Evolutionary conservation across 2,888 invertebrate species (phyloP), one percentile per base, ranked within the genome.

Genomic region (Hydrotaea diabolus): DNA sequence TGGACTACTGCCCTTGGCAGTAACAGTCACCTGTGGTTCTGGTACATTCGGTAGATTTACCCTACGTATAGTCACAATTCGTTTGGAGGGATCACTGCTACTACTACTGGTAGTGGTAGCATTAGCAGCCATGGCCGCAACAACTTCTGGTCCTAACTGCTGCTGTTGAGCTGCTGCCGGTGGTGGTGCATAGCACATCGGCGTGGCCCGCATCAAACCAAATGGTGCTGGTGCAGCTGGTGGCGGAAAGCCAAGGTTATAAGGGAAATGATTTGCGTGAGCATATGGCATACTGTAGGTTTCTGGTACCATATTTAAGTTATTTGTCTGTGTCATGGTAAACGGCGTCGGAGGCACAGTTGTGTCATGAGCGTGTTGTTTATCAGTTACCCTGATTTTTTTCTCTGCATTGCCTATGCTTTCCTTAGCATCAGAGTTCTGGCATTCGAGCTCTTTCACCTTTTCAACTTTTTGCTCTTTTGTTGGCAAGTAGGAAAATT

Each of bases 21-120:
- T 96, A 71, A 96, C 96, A 0, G 96, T 96, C 0, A 96, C 96
- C 26, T 95, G 95, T 11, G 96, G 95, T 87, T 95, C 95, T 15
- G 91, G 89, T 0, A 94, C 93, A 88, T 94, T 94, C 8, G 95
- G 94, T 86, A 95, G 94, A 91, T 95, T 94, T 1, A 96, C 94
- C 71, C 96, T 92, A 82, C 95, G 94, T 82, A 96, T 96, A 7
- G 96, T 96, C 1, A 96, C 96, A 93, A 95, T 95, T 82, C 92
- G 90, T 82, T 93, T 92, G n/a, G 92, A 90, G 77, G 92, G 91
- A 88, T 93, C 93, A 75, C 87, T 87, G 80, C 88, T 89, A 75
- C 87, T 87, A 80, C 88, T 89, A 55, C 83, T 83, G 3, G 66
- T 71, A 5, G 26, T 49, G 15, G 49, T 49, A 2, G 82, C 76